Conservation (phyloP, 2,888 invertebrate species). For the Luperina nickerlii region DNA sequence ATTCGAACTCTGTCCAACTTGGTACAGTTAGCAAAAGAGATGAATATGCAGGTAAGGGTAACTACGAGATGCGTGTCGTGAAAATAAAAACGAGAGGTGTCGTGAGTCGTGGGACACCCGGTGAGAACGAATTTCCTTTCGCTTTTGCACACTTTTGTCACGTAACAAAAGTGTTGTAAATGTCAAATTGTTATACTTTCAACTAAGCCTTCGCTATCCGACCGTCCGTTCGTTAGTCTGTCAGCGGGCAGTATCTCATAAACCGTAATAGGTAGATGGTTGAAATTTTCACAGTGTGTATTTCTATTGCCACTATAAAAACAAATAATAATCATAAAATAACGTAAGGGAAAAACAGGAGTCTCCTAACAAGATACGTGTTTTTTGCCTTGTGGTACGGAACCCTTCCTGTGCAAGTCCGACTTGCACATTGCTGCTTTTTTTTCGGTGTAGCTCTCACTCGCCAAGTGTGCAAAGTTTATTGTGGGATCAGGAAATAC, state of each 20-base stretch:
- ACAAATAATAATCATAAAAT: too few species aligned
- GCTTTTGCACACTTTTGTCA: not conserved
- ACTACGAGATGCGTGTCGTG: not conserved
- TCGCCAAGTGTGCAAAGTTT: not conserved
- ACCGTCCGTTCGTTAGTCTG: too few species aligned
- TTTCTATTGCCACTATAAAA: too few species aligned
- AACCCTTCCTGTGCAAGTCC: too few species aligned
- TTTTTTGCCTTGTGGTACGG: too few species aligned
- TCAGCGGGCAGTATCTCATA: too few species aligned
- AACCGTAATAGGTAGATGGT: too few species aligned
- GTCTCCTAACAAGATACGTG: too few species aligned
- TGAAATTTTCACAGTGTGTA: too few species aligned
- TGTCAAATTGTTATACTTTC: not conserved
- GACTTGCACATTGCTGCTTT: too few species aligned
- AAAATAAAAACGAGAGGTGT: not conserved
- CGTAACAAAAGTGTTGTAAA: not conserved
- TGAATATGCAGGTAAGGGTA: not conserved
- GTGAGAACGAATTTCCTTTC: not conserved
- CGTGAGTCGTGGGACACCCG: not conserved
- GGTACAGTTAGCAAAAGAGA: conserved; percentile 16
- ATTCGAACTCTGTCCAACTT: conserved; percentile 33
- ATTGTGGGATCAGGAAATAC: not conserved
- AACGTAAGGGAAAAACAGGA: too few species aligned
- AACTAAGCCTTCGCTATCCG: too few species aligned
- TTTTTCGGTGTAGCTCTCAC: not conserved